Evolutionary conservation across 2,113 vertebrate genomes (phyloP), one percentile per base, ranked within the genome.

Genomic region (Hydrochoerus hydrochaeris): DNA sequence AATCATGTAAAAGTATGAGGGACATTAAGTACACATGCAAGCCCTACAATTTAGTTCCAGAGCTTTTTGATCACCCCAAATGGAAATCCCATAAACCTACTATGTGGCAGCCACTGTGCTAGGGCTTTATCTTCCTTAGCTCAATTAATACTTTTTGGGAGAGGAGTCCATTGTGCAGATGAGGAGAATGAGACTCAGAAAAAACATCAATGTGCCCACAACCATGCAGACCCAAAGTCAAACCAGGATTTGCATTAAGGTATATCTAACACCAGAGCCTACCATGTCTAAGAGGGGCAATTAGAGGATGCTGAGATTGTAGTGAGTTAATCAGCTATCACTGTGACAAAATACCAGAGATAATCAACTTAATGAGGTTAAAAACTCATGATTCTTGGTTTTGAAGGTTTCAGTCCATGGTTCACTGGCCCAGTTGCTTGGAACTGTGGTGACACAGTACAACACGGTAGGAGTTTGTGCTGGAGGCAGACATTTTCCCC

Each of bases 191-290:
- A 65, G 69, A 19, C 41, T 57, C 80, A 73, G 73, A 63, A 81
- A n/a, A 49, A 32, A 35, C 11, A 17, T n/a, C 10, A 5, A 62
- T 7, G n/a, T 32, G 54, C 41, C 28, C 46, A 22, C n/a, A 84
- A 67, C 4, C 71, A 12, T 0, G 1, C 2, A 19, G 58, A 12
- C 4, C 0, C 3, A 26, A 10, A 41, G 52, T 16, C 12, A 14
- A 30, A 16, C 14, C n/a, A 80, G 19, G 67, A 30, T 32, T 44
- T 22, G 16, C 63, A 17, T 11, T 35, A 7, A 62, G n/a, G 46
- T 19, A 28, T 57, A 2, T 75, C 32, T 32, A 11, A 41, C 38
- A n/a, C 52, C 58, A 62, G n/a, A 73, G 73, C n/a, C 62, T 26
- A 24, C 46, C 10, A 0, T 52, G 24, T 57, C 28, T 75, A 32